Conservation (phyloP, 2,888 invertebrate species). For the Sinhomidia bicolor region DNA sequence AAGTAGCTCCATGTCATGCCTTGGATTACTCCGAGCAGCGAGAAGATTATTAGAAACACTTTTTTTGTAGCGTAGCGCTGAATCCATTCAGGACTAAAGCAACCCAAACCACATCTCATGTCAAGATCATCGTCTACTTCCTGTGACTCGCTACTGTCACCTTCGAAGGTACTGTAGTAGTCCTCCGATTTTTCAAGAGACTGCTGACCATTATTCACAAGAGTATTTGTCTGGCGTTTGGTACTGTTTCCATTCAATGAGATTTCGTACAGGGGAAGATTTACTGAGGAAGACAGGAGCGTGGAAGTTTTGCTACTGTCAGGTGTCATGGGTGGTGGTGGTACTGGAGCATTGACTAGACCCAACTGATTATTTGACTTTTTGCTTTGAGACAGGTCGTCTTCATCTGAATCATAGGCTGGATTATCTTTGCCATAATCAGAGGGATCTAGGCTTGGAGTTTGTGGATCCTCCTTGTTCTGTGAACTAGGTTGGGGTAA, state of each 20-base stretch:
- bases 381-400: background rate
- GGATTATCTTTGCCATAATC: slow-evolving; percentile 38
- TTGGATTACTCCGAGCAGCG: slow-evolving; percentile 87
- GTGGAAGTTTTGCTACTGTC: background rate
- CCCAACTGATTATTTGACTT: background rate
- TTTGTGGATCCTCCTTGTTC: background rate
- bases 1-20: slow-evolving; percentile 87
- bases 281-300: background rate
- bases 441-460: background rate
- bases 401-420: slow-evolving; percentile 11
- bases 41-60: slow-evolving; percentile 86
- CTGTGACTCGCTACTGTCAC: too few relatives aligned
- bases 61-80: slow-evolving; percentile 84
- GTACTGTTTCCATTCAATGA: slow-evolving; percentile 26
- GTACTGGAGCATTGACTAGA: slow-evolving; percentile 6
- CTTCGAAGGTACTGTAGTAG: background rate
- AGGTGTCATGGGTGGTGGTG: background rate
- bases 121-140: slow-evolving; percentile 20
- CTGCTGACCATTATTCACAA: too few relatives aligned
- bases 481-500: background rate
- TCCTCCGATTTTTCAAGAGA: background rate
- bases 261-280: slow-evolving; percentile 49
- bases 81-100: slow-evolving; percentile 71
- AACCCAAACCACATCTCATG: slow-evolving; percentile 69
- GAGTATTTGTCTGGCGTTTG: background rate